Conservation (phyloP, 2,113 vertebrate species). For the Ptychochromis oligacanthus region DNA sequence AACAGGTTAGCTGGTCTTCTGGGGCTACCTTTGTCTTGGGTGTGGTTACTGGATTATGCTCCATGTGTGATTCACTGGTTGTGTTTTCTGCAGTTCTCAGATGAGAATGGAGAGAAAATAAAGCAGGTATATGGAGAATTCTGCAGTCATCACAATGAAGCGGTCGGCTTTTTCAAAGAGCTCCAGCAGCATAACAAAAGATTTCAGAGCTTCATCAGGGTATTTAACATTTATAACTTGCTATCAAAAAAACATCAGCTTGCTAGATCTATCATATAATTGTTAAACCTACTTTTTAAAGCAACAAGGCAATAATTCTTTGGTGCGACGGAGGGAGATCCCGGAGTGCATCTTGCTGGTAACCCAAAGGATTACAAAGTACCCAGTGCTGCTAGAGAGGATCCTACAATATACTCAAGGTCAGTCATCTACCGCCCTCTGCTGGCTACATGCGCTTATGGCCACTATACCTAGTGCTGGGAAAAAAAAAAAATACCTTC, state of each 20-base stretch:
- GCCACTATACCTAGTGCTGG: not conserved
- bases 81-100: constrained; percentile 85
- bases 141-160: constrained; percentile 94
- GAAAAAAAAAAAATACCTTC: not conserved
- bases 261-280: not conserved
- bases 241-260: not conserved
- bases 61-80: not conserved
- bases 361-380: constrained; percentile 97
- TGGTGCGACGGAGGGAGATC: constrained; percentile 92
- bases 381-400: constrained; percentile 95
- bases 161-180: constrained; percentile 94
- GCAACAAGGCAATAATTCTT: constrained; percentile 91
- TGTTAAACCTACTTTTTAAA: constrained; percentile 59
- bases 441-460: not conserved
- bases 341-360: constrained; percentile 96
- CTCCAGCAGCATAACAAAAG: constrained; percentile 94
- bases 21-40: not conserved
- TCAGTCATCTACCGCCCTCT: constrained; percentile 72
- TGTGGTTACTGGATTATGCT: not conserved
- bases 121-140: constrained; percentile 94
- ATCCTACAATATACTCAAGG: constrained; percentile 91
- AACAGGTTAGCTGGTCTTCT: constrained; percentile 82
- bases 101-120: constrained; percentile 91
- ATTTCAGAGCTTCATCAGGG: constrained; percentile 95
- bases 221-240: constrained; percentile 59